Evolutionary conservation across 2,888 invertebrate genomes (phyloP).

Genomic region (Caradrina clavipalpis): DNA sequence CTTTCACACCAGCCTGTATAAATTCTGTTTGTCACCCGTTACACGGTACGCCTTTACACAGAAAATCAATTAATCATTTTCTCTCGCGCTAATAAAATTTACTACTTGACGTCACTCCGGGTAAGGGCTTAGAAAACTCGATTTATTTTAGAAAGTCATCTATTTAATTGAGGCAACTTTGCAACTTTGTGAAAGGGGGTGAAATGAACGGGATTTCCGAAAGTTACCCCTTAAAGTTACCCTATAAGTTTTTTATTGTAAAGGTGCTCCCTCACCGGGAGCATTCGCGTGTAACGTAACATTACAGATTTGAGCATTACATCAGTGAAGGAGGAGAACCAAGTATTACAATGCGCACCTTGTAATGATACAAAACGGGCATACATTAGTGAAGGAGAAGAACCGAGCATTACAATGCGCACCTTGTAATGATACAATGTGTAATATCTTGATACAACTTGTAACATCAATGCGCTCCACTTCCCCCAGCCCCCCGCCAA

Average conservation of each 20-base stretch:
- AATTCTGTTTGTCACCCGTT: constrained; percentile 73
- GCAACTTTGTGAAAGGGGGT: constrained; percentile 67
- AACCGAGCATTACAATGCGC: too few relatives aligned
- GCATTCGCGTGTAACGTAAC: too few relatives aligned
- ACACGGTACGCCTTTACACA: constrained; percentile 65
- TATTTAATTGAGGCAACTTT: constrained; percentile 76
- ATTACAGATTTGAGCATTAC: too few relatives aligned
- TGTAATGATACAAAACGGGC: too few relatives aligned
- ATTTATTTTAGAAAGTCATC: constrained; percentile 76
- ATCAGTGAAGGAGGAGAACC: too few relatives aligned
- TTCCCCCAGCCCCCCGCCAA: too few relatives aligned
- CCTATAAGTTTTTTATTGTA: constrained; percentile 68
- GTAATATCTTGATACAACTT: too few relatives aligned
- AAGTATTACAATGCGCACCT: too few relatives aligned
- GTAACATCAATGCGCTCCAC: too few relatives aligned
- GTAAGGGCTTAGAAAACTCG: constrained; percentile 68
- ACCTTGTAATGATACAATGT: too few relatives aligned
- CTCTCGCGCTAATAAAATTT: constrained; percentile 75
- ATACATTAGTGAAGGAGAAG: too few relatives aligned
- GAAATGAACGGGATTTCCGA: constrained; percentile 53
- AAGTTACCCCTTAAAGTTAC: constrained; percentile 56
- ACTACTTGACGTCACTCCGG: constrained; percentile 74
- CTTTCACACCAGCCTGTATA: constrained; percentile 63
- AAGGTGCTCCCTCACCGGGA: too few relatives aligned
- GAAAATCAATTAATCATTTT: constrained; percentile 77